These are phyloP conservation scores for Drosophila melanica DNA, from an alignment of 1,140 invertebrate genomes.

Conservation along the genomic window DNA sequence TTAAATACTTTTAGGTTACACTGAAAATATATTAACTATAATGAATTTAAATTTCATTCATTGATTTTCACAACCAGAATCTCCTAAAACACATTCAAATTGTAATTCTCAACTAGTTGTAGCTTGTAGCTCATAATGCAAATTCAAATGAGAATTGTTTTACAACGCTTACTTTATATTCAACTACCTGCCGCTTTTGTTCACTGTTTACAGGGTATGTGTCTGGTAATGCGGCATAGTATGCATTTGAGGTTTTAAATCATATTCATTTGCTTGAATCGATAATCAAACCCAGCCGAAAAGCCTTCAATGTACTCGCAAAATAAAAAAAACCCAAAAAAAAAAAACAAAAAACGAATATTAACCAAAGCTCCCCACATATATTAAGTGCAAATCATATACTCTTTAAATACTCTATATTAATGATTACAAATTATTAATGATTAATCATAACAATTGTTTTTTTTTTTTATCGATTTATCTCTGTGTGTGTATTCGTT, in stretches of 20 bases:
- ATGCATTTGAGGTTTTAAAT: background rate
- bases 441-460: constrained; percentile 76
- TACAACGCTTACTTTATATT: background rate
- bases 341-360: background rate
- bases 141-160: background rate
- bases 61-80: background rate
- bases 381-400: constrained; percentile 14
- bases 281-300: background rate
- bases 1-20: too few species aligned
- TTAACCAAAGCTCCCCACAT: background rate
- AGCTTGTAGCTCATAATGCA: background rate
- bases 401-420: constrained; percentile 39
- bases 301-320: too few species aligned
- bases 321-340: background rate
- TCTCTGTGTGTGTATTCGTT: constrained; percentile 81
- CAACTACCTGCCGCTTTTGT: background rate
- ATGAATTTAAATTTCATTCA: too few species aligned
- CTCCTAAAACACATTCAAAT: background rate
- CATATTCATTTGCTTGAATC: constrained; percentile 2
- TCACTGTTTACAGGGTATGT: constrained; percentile 15
- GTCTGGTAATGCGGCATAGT: background rate
- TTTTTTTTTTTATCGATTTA: constrained; percentile 77
- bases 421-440: constrained; percentile 68
- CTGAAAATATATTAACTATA: too few species aligned
- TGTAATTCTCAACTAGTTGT: background rate